Conservation (phyloP, 2,888 invertebrate genomes). For the Diarsia rubi region DNA sequence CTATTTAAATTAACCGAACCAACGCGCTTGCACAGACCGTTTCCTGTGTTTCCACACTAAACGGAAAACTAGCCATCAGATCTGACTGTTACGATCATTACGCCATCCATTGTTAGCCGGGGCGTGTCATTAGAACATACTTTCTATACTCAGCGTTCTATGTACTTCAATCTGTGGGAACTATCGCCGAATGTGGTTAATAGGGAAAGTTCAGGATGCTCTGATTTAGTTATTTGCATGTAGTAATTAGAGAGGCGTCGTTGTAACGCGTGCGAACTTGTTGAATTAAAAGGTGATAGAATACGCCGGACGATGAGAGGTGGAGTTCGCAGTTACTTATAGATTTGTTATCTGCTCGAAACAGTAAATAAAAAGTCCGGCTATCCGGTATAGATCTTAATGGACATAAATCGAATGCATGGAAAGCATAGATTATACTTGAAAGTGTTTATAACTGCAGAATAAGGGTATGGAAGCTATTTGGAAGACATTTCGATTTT, state of each 20-base stretch:
- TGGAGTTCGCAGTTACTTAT: conserved; percentile 2
- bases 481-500: background rate
- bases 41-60: conserved; percentile 65
- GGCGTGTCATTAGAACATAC: conserved; percentile 74
- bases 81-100: conserved; percentile 80
- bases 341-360: conserved; percentile 32
- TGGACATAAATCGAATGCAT: background rate
- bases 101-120: conserved; percentile 79
- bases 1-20: conserved; percentile 57
- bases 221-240: conserved; percentile 60
- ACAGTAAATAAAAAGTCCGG: background rate
- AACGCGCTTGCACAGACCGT: conserved; percentile 39
- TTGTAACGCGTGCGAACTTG: conserved; percentile 48
- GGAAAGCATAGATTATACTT: background rate
- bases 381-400: background rate
- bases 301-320: conserved; percentile 28
- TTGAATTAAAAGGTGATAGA: conserved; percentile 45
- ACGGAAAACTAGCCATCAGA: conserved; percentile 68
- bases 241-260: conserved; percentile 53
- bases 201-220: conserved; percentile 63
- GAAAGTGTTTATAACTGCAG: background rate
- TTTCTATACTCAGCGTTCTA: conserved; percentile 76
- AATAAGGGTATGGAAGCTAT: background rate
- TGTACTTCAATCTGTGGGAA: conserved; percentile 76
- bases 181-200: conserved; percentile 70